Evolutionary conservation across 2,888 invertebrate species (phyloP), one percentile per base, ranked within the genome.

Genomic region (Temnothorax rugatulus): DNA sequence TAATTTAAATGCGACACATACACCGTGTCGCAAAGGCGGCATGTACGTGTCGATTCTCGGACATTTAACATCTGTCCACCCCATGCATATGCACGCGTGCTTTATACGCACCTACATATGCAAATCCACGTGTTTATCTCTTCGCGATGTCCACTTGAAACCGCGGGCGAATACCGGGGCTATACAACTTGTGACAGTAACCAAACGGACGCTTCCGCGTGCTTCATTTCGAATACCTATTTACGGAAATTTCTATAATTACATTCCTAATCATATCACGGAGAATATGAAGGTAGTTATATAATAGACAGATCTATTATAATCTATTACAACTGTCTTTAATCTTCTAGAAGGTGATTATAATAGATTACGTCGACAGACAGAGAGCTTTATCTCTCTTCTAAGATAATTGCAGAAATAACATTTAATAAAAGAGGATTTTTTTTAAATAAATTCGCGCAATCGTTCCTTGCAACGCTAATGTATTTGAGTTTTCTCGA

Each of bases 11-110:
- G 75, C 47, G 29, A 63, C 61, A 38, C 18, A 34, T 29, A 59
- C 29, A 29, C 9, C 18, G 5, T 34, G 61, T 61, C 21, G 61
- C n/a, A 75, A 61, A 34, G 59, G 21, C 44, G 29, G 34, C 74
- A 34, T 34, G 34, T 75, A 61, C 29, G 34, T 47, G 59, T 29
- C 71, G 52, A 5, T 54, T 52, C 54, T 71, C 8, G 74, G 59
- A 75, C 74, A 47, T 75, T 75, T 34, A 75, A 75, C 74, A 75
- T 75, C 61, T 75, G 61, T 75, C 61, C 47, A 50, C 47, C 21
- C 44, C 34, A 61, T 75, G 61, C 47, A 75, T 61, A 47, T 61
- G 47, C 61, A n/a, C 44, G 41, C 44, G 41, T 44, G 73, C 73
- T 41, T 29, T 29, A 29, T 59, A 74, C 59, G 47, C 47, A 34